Base-by-base conservation (phyloP, 2,888 invertebrate species). In the Drosophila affinis region DNA sequence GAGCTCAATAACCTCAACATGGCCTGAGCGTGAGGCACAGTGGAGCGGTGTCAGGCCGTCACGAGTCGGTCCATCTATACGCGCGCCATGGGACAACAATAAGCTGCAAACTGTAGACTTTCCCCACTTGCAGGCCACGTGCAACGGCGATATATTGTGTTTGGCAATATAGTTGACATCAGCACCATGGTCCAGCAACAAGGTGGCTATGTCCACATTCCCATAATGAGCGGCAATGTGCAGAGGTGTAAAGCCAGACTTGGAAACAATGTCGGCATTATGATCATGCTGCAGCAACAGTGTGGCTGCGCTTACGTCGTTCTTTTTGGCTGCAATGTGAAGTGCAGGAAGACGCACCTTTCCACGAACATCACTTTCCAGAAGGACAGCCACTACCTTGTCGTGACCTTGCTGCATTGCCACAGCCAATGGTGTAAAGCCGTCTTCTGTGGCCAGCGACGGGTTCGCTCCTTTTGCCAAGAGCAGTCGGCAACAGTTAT, bases 321-420 rank as follows among this genome's bases (percentile, higher is more conserved):
- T 98, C 91, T 99, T 99, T 93, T 99, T 99, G 53, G 99, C 99
- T 18, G 99, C 99, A 80, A 99, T 99, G 92, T 99, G 99, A 61
- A 99, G 93, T 1, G 99, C 99, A 2, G 99, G 99, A 77, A 99
- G 93, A 64, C 98, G 95, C 9, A 99, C 98, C 92, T 98, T 99
- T 67, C 99, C 98, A 75, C 98, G 94, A 29, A 98, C 97, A 93
- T 99, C 99, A 85, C 98, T 98, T 91, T 99, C 99, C 60, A 99
- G 93, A 2, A 99, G 93, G 21, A 99, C 97, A 1, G 98, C 97
- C 1, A 99, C 99, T 52, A 99, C 98, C 91, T 98, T 96, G 90
- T 99, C 99, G 93, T 99, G 99, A 0, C 97, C 97, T 88, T 99
- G 99, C 91, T 99, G 99, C 95, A 99, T 97, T n/a, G 99, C 99